A percentile compares a stretch with the other conserved stretches of the same genome.
These are phyloP conservation scores for Ricordea florida DNA, from an alignment of 92 coral and sea anemone genomes.

Conservation along the genomic window DNA sequence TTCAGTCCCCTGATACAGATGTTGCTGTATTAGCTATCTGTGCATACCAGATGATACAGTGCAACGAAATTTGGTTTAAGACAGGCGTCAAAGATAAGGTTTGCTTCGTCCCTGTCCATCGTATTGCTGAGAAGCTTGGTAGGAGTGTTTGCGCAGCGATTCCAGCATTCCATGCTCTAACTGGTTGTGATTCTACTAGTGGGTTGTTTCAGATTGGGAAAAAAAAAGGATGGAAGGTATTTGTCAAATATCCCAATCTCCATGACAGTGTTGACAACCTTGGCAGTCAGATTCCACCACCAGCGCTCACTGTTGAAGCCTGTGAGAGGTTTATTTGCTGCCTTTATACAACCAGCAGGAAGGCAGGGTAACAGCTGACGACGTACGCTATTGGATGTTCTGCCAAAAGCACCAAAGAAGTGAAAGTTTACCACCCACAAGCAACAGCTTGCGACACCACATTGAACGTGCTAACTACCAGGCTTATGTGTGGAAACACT, in stretches of 20 bases:
- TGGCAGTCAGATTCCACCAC: conserved; percentile 42
- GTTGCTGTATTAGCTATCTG: conserved; percentile 51
- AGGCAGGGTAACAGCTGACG: conserved; percentile 53
- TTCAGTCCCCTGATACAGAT: conserved; percentile 62
- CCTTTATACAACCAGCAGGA: conserved; percentile 24
- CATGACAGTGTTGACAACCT: conserved; percentile 14
- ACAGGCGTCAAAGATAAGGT: conserved; percentile 59
- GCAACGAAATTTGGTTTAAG: conserved; percentile 63
- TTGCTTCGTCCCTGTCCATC: conserved; percentile 47
- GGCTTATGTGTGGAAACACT: conserved; percentile 44
- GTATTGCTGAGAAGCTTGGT: conserved; percentile 50
- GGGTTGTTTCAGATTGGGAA: conserved; percentile 46
- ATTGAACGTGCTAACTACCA: conserved; percentile 59
- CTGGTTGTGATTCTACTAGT: conserved; percentile 63
- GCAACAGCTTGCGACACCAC: conserved; percentile 51
- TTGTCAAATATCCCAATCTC: conserved; percentile 11
- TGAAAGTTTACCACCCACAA: conserved; percentile 61
- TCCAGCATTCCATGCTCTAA: conserved; percentile 61
- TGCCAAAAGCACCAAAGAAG: conserved; percentile 55
- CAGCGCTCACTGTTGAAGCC: not conserved
- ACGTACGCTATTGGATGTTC: conserved; percentile 54
- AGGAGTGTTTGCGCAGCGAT: conserved; percentile 18
- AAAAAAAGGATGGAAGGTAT: conserved; percentile 44
- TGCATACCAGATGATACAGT: conserved; percentile 8
- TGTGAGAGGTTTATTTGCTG: conserved; percentile 58